These are phyloP conservation scores for Platypus cylindrus DNA, from an alignment of 2,888 invertebrate species.

Conservation along the genomic window DNA sequence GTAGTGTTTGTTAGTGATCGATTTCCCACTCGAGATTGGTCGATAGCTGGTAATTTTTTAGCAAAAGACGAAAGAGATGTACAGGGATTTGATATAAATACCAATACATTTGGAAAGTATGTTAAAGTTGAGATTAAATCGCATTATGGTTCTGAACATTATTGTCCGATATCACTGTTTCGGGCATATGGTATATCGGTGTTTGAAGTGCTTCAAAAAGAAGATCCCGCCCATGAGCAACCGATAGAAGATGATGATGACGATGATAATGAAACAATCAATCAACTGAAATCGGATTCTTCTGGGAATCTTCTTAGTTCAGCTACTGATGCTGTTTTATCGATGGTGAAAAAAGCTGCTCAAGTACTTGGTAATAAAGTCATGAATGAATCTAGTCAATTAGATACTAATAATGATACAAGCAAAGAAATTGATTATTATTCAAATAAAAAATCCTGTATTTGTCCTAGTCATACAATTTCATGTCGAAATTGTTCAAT, in stretches of 20 bases:
- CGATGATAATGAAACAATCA: conserved; percentile 40
- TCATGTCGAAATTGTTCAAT: conserved; percentile 65
- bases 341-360: conserved; percentile 85
- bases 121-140: conserved; percentile 84
- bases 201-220: conserved; percentile 77
- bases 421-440: conserved; percentile 34
- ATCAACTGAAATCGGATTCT: conserved; percentile 5
- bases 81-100: conserved; percentile 72
- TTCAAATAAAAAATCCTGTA: conserved; percentile 39
- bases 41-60: conserved; percentile 71
- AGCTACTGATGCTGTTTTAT: conserved; percentile 81
- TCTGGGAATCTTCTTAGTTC: conserved; percentile 63
- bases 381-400: conserved; percentile 39
- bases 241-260: conserved; percentile 54
- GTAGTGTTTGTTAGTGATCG: conserved; percentile 78
- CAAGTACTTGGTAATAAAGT: conserved; percentile 66
- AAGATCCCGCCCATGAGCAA: conserved; percentile 54
- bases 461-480: conserved; percentile 60
- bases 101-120: conserved; percentile 77
- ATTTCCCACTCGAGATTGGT: conserved; percentile 87
- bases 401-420: conserved; percentile 20
- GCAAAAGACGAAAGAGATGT: conserved; percentile 78
- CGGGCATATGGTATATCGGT: conserved; percentile 89
- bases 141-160: conserved; percentile 94
- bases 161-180: conserved; percentile 93